These are phyloP conservation scores for Danio aesculapii DNA, from an alignment of 2,797 vertebrate species.

Conservation along the genomic window DNA sequence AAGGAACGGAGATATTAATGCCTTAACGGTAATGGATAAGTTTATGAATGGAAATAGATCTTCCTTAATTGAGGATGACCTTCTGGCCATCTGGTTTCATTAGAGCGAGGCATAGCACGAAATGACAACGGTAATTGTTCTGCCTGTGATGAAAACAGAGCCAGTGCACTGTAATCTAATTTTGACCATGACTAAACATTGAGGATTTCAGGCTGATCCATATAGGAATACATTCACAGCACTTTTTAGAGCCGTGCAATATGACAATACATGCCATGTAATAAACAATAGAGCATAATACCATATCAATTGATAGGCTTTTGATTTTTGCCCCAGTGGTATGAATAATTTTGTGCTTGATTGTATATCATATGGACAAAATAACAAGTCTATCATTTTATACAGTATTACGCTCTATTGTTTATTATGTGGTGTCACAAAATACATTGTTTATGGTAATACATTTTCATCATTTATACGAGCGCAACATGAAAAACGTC, in stretches of 20 bases:
- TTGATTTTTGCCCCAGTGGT: too few relatives aligned
- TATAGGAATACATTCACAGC: background rate
- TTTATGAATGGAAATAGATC: slow-evolving; percentile 44
- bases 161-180: slow-evolving; percentile 32
- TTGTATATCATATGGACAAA: too few relatives aligned
- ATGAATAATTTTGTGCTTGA: too few relatives aligned
- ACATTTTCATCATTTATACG: too few relatives aligned
- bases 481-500: too few relatives aligned
- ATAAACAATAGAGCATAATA: too few relatives aligned
- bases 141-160: slow-evolving; percentile 18
- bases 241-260: background rate
- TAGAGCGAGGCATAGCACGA: slow-evolving; percentile 19
- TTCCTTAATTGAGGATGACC: slow-evolving; percentile 37
- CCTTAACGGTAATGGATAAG: slow-evolving; percentile 22
- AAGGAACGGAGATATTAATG: slow-evolving; percentile 18
- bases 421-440: too few relatives aligned
- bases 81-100: slow-evolving; percentile 45
- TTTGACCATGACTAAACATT: slow-evolving; percentile 13
- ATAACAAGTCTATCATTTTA: too few relatives aligned
- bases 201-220: slow-evolving; percentile 9
- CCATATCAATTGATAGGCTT: too few relatives aligned
- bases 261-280: too few relatives aligned
- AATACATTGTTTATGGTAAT: too few relatives aligned
- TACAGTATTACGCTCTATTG: too few relatives aligned
- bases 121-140: slow-evolving; percentile 35